Conservation (phyloP, 2,888 invertebrate genomes). For the Euplexia lucipara region DNA sequence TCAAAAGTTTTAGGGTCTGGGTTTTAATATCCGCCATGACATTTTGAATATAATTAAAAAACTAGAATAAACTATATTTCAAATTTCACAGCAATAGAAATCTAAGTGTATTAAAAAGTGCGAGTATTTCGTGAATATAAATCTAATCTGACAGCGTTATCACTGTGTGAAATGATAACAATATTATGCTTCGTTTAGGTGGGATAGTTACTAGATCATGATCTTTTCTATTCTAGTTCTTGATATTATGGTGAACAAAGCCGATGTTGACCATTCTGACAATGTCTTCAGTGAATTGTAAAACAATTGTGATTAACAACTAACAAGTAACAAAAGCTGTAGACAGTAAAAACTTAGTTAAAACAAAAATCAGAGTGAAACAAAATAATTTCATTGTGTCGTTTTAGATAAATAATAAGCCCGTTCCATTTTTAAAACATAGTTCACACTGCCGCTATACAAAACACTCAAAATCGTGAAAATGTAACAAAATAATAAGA, state of each 20-base stretch:
- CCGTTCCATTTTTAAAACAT: background rate
- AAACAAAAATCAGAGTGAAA: too few relatives aligned
- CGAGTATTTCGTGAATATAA: conserved; percentile 15
- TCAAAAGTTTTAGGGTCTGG: too few relatives aligned
- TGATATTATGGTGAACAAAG: too few relatives aligned
- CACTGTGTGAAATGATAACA: conserved; percentile 38
- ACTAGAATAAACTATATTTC: background rate
- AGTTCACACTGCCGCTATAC: background rate
- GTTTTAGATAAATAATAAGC: too few relatives aligned
- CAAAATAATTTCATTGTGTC: too few relatives aligned
- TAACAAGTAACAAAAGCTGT: too few relatives aligned
- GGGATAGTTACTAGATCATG: background rate
- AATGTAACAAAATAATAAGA: background rate
- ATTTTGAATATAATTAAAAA: conserved; percentile 14
- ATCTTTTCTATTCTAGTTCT: too few relatives aligned
- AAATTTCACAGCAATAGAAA: background rate
- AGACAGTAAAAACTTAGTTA: too few relatives aligned
- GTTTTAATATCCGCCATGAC: conserved; percentile 23
- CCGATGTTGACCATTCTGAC: too few relatives aligned
- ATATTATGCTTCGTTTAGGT: conserved; percentile 19
- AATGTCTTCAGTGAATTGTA: too few relatives aligned
- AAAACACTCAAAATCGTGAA: background rate
- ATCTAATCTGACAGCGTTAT: conserved; percentile 20
- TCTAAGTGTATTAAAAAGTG: background rate
- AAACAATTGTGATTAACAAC: too few relatives aligned